Percentiles rank a stretch among this genome's conserved stretches.
Conservation (phyloP, 1,140 invertebrate species). For the Drosophila busckii region DNA sequence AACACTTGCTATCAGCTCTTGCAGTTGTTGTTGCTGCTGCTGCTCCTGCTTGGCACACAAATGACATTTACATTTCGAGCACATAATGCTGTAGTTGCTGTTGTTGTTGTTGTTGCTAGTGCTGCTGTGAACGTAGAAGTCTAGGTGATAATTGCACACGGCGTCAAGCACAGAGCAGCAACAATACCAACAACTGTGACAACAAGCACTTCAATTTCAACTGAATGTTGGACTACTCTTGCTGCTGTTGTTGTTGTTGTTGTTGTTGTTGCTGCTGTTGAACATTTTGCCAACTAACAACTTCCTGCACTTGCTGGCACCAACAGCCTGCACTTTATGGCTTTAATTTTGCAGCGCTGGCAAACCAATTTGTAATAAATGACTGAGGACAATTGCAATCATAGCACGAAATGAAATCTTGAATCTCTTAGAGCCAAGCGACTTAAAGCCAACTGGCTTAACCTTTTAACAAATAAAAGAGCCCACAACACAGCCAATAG, state of each 20-base stretch:
- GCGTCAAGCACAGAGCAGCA: constrained; percentile 30
- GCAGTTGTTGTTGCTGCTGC: constrained; percentile 24
- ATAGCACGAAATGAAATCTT: constrained; percentile 21
- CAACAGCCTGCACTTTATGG: constrained; percentile 38
- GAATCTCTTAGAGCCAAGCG: constrained; percentile 10
- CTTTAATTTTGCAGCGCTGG: constrained; percentile 49
- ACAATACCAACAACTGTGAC: constrained; percentile 4
- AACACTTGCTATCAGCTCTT: constrained; percentile 48
- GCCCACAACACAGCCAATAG: no score
- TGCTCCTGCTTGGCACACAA: constrained; percentile 40
- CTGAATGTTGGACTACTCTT: constrained; percentile 49
- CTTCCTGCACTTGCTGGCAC: constrained; percentile 38
- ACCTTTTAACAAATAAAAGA: no score
- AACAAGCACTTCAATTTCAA: constrained; percentile 46
- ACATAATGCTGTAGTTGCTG: constrained; percentile 53
- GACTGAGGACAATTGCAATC: no score
- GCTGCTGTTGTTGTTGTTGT: constrained; percentile 10
- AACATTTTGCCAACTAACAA: constrained; percentile 60
- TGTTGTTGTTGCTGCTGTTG: constrained; percentile 25
- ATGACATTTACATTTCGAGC: constrained; percentile 71
- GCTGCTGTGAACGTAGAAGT: constrained; percentile 35
- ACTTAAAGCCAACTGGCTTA: constrained; percentile 34
- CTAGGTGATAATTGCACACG: constrained; percentile 66
- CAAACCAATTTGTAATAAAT: constrained; percentile 28
- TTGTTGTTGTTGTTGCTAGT: constrained; percentile 8